Base-by-base conservation (phyloP, 2,888 invertebrate genomes). In the Dasysyrphus albostriatus region DNA sequence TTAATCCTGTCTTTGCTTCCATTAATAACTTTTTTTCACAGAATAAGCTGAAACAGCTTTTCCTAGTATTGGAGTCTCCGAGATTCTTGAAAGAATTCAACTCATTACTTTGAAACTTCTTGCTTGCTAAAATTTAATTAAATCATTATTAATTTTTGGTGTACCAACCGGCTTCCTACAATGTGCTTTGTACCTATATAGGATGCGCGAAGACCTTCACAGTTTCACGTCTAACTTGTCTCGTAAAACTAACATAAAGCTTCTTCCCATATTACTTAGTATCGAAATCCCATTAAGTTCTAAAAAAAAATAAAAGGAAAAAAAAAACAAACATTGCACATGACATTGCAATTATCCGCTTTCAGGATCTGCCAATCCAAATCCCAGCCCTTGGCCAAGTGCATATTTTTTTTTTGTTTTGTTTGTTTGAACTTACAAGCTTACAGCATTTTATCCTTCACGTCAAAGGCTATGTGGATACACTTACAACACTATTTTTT, bases 241-340 rank as follows among this genome's bases (percentile, higher is more conserved):
- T 84, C 84, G 72, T 84, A 80, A 84, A 84, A 70, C 42, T 44
- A 70, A 74, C 54, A 67, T 44, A 47, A n/a, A 63, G 5, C 59
- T 29, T 16, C 51, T 5, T 63, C 24, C 29, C 29, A 61, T 24
- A 42, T n/a, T 14, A n/a, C 29, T n/a, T 29, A 83, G 80, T 65
- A 72, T 51, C 19, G 49, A 73, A 85, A 63, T 37, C 72, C 72
- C 54, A 34, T 56, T 51, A 70, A 56, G 74, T 85, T 77, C 69
- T 77, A 82, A 73, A 78, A 24, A 24, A 24, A 24, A 69, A 19
- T 0, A 39, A 59, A 76, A 78, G 1, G 5, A 32, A 32, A 63
- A 19, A 0, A 59, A 59, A 24, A 12, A 59, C 12, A 61, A 61
- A 34, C 69, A 58, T 24, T 84, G 80, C 77, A 77, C 72, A 58